A percentile compares a stretch with the other conserved stretches of the same genome.
These are phyloP conservation scores for Lysandra bellargus DNA, from an alignment of 2,888 invertebrate species.

Conservation along the genomic window DNA sequence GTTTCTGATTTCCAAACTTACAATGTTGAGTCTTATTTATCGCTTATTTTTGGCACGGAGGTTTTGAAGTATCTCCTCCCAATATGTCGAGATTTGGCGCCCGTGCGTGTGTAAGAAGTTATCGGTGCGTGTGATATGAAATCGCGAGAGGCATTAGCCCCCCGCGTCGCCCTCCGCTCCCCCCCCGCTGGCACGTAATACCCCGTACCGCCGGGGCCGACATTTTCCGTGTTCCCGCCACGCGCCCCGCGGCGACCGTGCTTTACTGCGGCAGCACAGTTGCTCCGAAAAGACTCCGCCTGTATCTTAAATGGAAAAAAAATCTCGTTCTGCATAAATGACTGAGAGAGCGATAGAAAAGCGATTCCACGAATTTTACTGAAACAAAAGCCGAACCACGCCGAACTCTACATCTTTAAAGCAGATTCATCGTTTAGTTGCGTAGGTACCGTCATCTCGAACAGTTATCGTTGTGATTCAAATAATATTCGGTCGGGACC, in stretches of 20 bases:
- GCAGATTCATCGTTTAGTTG: neutral
- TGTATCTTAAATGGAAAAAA: too few relatives aligned
- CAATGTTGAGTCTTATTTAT: neutral
- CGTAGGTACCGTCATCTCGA: neutral
- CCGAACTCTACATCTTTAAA: too few relatives aligned
- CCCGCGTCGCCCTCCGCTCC: slow-evolving; percentile 35
- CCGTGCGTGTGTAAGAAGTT: neutral
- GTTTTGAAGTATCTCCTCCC: neutral
- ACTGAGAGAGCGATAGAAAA: too few relatives aligned
- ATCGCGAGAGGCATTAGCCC: slow-evolving; percentile 44
- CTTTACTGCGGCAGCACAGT: neutral
- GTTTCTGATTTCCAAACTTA: neutral
- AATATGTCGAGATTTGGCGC: neutral
- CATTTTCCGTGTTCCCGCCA: slow-evolving; percentile 41
- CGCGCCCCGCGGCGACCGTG: slow-evolving; percentile 38
- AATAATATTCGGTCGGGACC: slow-evolving; percentile 35
- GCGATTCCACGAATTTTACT: too few relatives aligned
- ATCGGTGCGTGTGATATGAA: slow-evolving; percentile 42
- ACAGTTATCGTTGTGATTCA: neutral
- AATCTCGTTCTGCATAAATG: too few relatives aligned
- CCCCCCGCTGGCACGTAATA: slow-evolving; percentile 40
- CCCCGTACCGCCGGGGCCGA: slow-evolving; percentile 37
- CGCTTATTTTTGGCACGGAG: neutral
- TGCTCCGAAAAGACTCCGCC: too few relatives aligned
- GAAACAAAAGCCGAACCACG: too few relatives aligned